Base-by-base conservation (phyloP, 2,113 vertebrate genomes). In the Ictidomys tridecemlineatus region DNA sequence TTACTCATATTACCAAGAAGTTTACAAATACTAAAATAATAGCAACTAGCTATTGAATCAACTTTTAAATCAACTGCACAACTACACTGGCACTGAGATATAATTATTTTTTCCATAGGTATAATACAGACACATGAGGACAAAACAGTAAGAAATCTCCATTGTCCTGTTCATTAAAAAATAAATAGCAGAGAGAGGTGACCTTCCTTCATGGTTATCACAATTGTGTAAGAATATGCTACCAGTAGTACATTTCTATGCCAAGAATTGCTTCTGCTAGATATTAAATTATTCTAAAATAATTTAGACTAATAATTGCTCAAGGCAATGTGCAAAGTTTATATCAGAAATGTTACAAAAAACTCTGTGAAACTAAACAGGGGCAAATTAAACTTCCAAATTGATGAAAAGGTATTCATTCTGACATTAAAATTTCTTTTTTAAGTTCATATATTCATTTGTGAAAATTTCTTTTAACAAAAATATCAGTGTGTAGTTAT, bases 391-490 rank as follows among this genome's bases (percentile, higher is more conserved):
- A 96, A 78, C 22, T 84, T 89, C 34, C n/a, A 95, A 86, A 67
- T 0, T 85, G 26, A 77, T 37, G 26, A 91, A 95, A 89, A 18
- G 18, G 5, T 65, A 82, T 67, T 96, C 22, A 80, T 32, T 67
- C 34, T 82, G 24, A 78, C 13, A 92, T 72, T 72, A 76, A 84
- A 69, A 65, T 74, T 86, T 73, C 48, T 37, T 70, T 45, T 85
- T 90, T 67, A 58, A 63, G 63, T 67, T 89, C 8, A 51, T 24
- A 85, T 1, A 76, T 56, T 58, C 37, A 58, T 32, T 89, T 32
- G 86, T 79, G 42, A 90, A 92, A 73, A 83, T n/a, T 67, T 76
- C 30, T 89, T 96, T 91, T 88, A 86, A 56, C 30, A 80, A 94
- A 95, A 85, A 11, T 4, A 85, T 69, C 8, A 93, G 37, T 45